Conservation (phyloP, 37 sponge, comb jelly and placozoan genomes). For the Halisarca cf. caerulea region DNA sequence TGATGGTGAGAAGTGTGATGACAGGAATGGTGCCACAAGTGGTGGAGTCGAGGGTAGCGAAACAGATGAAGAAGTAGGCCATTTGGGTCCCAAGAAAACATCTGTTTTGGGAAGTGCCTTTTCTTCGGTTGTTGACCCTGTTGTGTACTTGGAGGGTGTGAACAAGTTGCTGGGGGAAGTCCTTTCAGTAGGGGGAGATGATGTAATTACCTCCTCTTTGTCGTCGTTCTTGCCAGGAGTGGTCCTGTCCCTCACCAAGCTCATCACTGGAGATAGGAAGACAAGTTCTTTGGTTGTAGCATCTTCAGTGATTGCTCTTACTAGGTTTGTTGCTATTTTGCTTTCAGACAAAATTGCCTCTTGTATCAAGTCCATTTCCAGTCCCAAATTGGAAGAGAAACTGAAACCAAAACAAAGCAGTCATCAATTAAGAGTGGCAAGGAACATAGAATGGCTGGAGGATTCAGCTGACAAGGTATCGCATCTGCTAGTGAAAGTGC, state of each 20-base stretch:
- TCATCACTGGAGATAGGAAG: constrained; percentile 44
- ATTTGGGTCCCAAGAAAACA: neutral
- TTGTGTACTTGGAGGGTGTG: constrained; percentile 7
- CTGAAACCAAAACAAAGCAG: neutral
- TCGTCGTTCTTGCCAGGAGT: constrained; percentile 68
- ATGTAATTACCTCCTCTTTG: neutral
- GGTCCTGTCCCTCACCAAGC: constrained; percentile 25
- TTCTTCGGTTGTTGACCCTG: neutral
- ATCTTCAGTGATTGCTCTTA: neutral
- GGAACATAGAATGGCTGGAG: constrained; percentile 32
- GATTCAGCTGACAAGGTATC: constrained; percentile 40
- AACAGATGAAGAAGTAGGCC: neutral
- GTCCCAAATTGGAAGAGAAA: neutral
- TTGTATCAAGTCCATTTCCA: too few relatives aligned
- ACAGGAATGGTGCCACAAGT: neutral
- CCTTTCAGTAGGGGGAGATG: neutral
- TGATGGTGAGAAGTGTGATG: constrained; percentile 8
- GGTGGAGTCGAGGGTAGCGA: neutral
- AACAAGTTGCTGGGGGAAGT: neutral
- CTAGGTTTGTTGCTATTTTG: neutral
- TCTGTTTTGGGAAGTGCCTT: neutral
- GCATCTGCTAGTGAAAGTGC: constrained; percentile 32
- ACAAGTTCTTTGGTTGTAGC: constrained; percentile 32
- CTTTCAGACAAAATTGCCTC: neutral
- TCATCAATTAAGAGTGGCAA: constrained; percentile 17